Base-by-base conservation (phyloP, 1,140 invertebrate species). In the Brachionus rubens region DNA sequence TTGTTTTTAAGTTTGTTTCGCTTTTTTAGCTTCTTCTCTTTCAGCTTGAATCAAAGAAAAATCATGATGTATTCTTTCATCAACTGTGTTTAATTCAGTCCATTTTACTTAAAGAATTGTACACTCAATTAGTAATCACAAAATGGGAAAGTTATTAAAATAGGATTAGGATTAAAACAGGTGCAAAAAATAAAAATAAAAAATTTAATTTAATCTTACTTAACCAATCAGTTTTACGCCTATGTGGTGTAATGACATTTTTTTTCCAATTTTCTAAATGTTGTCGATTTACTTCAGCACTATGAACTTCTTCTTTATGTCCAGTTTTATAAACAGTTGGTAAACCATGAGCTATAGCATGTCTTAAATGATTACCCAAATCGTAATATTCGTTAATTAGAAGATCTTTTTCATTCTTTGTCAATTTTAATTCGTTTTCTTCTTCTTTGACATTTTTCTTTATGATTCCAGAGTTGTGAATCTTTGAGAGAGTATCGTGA, bases 361-460 rank as follows among this genome's bases (percentile, higher is more conserved):
- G 68, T 36, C 68, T 36, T 30, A 72, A 50, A 46, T 72, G 68
- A 26, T 72, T 72, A 12, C 68, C 50, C 30, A 72, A 14, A 30
- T 72, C 68, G 36, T 50, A 72, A 50, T 72, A 72, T 36, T 72
- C 50, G 24, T 26, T 65, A 24, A 43, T 36, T 26, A 65, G 24
- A 19, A 43, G 9, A 43, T 65, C 59, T 24, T 41, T 36, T 36
- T 65, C 59, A 43, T 65, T 65, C 43, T 43, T 19, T 19, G 41
- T 65, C n/a, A 43, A 19, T 24, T 43, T 65, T 65, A 43, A 36
- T 19, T 40, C 46, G 41, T 54, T 30, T 19, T 50, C 9, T 54
- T 48, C 46, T 41, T 72, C 68, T 48, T 70, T 50, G 16, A 21
- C 68, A 16, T 72, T 72, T 72, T 54, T 54, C 50, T 72, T 72